A percentile compares a stretch with the other conserved stretches of the same genome.
Conservation (phyloP, 2,113 vertebrate species). For the Menidia beryllina region DNA sequence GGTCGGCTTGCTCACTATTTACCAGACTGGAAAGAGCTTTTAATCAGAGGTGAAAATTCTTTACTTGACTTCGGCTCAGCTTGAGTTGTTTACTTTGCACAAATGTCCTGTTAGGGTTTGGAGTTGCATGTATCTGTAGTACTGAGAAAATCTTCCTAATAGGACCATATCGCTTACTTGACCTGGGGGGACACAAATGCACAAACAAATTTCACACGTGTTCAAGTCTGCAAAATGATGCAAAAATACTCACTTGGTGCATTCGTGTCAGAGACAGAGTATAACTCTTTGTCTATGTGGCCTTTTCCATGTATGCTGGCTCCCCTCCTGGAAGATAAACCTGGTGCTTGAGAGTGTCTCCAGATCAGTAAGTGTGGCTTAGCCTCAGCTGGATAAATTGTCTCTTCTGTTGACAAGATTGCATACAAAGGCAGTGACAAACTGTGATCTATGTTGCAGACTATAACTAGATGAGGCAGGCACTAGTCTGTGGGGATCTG, state of each 20-base stretch:
- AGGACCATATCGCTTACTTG: neutral
- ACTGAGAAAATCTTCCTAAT: neutral
- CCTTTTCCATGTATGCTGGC: slow-evolving; percentile 3
- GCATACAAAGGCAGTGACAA: slow-evolving; percentile 46
- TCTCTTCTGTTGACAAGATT: slow-evolving; percentile 33
- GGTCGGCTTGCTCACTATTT: neutral
- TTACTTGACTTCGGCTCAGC: neutral
- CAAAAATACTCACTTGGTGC: slow-evolving; percentile 33
- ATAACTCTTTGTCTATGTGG: neutral
- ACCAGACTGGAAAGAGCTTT: neutral
- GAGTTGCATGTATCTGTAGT: neutral
- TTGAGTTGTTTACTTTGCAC: neutral
- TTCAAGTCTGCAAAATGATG: slow-evolving; percentile 8
- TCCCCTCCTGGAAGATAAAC: slow-evolving; percentile 39
- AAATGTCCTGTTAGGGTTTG: neutral
- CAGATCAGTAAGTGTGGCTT: slow-evolving; percentile 35
- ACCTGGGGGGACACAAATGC: slow-evolving; percentile 2
- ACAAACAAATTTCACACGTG: neutral
- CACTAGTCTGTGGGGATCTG: slow-evolving; percentile 2
- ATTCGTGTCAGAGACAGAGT: slow-evolving; percentile 11
- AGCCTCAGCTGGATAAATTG: slow-evolving; percentile 33
- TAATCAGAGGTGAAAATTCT: slow-evolving; percentile 8
- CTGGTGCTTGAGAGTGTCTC: slow-evolving; percentile 17
- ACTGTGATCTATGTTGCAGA: slow-evolving; percentile 22
- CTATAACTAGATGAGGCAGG: neutral